phyloP scores from a whole-genome alignment of 2,113 vertebrate genomes.

The Scomber colias region DNA sequence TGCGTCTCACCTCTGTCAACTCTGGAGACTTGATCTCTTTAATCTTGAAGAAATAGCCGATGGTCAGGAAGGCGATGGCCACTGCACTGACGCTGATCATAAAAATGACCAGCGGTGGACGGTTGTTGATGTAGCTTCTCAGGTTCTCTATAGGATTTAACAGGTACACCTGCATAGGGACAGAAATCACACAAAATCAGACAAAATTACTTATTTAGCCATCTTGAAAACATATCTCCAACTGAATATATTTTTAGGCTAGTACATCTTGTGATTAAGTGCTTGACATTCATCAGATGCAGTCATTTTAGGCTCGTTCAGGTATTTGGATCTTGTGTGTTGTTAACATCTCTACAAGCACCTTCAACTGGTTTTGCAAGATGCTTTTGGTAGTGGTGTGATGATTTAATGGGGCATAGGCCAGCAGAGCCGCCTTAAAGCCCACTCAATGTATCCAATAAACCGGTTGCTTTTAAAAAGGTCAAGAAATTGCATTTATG shows the following conservation, averaged over 20 bases:
- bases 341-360: too few species aligned
- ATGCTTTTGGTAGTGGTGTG: background rate
- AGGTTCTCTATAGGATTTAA: conserved; percentile 96
- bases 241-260: too few species aligned
- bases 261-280: too few species aligned
- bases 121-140: conserved; percentile 93
- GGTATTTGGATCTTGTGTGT: too few species aligned
- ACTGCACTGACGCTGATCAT: conserved; percentile 98
- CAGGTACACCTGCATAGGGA: conserved; percentile 81
- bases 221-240: too few species aligned
- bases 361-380: background rate
- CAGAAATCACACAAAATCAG: background rate
- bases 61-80: conserved; percentile 97
- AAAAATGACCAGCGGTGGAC: conserved; percentile 97
- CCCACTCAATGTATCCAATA: too few species aligned
- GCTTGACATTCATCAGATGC: too few species aligned
- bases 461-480: too few species aligned
- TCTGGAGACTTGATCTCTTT: conserved; percentile 99
- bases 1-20: conserved; percentile 91
- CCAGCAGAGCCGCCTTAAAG: too few species aligned
- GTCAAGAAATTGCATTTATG: too few species aligned
- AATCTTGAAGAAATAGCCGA: conserved; percentile 99
- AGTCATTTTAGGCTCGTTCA: too few species aligned
- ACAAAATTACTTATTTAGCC: too few species aligned
- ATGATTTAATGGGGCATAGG: background rate